These are phyloP conservation scores for Dipodomys merriami DNA, from an alignment of 2,113 vertebrate genomes.

Conservation along the genomic window DNA sequence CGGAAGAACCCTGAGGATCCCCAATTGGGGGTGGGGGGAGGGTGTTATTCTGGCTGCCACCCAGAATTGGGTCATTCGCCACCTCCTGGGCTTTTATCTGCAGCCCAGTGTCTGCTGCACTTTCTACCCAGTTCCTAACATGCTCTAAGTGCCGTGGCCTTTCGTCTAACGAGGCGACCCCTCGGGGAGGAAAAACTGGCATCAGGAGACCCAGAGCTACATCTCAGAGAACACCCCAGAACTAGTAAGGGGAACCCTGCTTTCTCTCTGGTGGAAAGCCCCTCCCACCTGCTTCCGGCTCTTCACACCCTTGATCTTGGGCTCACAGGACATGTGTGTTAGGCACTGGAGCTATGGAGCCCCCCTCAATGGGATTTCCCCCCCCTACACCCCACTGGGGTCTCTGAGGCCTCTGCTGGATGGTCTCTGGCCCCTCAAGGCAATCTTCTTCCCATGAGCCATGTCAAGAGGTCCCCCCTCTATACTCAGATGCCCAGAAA, in stretches of 20 bases:
- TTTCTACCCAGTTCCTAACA: neutral
- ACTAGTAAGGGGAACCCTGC: neutral
- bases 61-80: neutral
- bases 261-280: neutral
- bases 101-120: too few species aligned
- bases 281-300: accelerated
- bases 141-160: neutral
- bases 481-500: neutral
- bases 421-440: neutral
- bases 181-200: neutral
- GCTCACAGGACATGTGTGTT: neutral
- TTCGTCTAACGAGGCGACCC: neutral
- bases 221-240: neutral
- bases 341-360: neutral
- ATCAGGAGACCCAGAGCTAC: neutral
- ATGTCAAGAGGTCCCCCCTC: neutral
- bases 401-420: neutral
- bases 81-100: too few species aligned
- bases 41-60: too few species aligned
- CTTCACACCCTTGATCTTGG: neutral
- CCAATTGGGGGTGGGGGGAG: too few species aligned
- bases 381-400: too few species aligned
- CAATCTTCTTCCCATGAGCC: neutral
- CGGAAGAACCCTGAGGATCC: neutral
- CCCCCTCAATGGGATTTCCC: neutral